phyloP scores from a whole-genome alignment of 2,888 invertebrate genomes.

The Cheilosia vernalis region DNA sequence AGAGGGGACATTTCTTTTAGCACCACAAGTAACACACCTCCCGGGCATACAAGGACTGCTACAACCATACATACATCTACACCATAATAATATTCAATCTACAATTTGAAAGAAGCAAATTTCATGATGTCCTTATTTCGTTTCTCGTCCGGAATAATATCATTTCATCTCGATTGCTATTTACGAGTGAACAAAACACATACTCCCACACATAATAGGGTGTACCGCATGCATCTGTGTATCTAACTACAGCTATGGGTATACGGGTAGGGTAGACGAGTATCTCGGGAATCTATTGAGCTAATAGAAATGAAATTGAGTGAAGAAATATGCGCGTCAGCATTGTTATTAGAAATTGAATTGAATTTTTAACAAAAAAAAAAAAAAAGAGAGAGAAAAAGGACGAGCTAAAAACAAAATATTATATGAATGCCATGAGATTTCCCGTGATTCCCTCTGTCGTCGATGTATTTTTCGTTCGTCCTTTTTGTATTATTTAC shows the following conservation, averaged over 20 bases:
- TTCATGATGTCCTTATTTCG: constrained; percentile 75
- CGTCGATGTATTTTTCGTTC: constrained; percentile 46
- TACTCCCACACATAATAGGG: background rate
- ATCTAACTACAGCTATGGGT: background rate
- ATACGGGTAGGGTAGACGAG: no score
- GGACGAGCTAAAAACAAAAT: constrained; percentile 11
- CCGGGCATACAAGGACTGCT: constrained; percentile 1
- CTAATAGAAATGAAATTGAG: constrained; percentile 74
- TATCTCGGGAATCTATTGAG: constrained; percentile 37
- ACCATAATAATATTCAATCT: constrained; percentile 68
- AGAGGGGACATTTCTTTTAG: constrained; percentile 27
- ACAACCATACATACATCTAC: background rate
- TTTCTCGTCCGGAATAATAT: constrained; percentile 74
- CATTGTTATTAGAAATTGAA: constrained; percentile 74
- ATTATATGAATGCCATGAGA: constrained; percentile 55
- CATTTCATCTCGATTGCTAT: constrained; percentile 72
- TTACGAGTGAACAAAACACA: constrained; percentile 38
- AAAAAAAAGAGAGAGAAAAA: background rate
- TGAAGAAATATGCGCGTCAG: constrained; percentile 71
- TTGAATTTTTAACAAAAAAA: constrained; percentile 60
- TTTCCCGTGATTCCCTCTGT: constrained; percentile 63
- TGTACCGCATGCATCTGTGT: background rate
- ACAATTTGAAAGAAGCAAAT: constrained; percentile 68
- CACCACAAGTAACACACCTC: background rate
- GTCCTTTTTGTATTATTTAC: constrained; percentile 31